phyloP scores from a whole-genome alignment of 2,113 vertebrate genomes.

The Thomomys bottae region DNA sequence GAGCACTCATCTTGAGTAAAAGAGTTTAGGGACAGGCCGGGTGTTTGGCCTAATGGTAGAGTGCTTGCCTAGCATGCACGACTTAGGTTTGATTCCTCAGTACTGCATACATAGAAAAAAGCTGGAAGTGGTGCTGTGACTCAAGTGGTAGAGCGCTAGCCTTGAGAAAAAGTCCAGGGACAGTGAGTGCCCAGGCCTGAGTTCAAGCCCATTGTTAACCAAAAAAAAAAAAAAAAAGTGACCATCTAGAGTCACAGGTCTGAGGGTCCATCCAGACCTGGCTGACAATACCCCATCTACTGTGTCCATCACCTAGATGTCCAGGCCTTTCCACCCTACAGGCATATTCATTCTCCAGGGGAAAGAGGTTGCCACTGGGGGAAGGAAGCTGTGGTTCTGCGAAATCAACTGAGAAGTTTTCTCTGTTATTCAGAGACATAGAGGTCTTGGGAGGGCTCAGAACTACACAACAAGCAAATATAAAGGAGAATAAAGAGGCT shows the following conservation, averaged over 20 bases:
- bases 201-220: no score
- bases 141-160: no score
- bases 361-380: no score
- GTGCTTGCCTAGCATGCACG: no score
- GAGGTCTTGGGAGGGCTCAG: neutral
- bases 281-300: neutral
- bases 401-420: neutral
- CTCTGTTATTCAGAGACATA: neutral
- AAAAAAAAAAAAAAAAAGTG: neutral
- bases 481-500: neutral
- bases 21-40: no score
- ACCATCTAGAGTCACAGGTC: neutral
- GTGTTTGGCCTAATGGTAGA: no score
- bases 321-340: neutral
- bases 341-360: neutral
- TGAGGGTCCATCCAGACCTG: neutral
- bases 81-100: no score
- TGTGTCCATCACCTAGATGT: neutral
- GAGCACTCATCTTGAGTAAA: no score
- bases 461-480: neutral
- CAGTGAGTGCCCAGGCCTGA: no score
- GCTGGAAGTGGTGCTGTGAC: no score
- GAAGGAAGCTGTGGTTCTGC: neutral
- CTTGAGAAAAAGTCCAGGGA: no score
- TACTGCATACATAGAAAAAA: no score